Evolutionary conservation across 1,140 invertebrate species (phyloP).

Genomic region (Elymnias hypermnestra): DNA sequence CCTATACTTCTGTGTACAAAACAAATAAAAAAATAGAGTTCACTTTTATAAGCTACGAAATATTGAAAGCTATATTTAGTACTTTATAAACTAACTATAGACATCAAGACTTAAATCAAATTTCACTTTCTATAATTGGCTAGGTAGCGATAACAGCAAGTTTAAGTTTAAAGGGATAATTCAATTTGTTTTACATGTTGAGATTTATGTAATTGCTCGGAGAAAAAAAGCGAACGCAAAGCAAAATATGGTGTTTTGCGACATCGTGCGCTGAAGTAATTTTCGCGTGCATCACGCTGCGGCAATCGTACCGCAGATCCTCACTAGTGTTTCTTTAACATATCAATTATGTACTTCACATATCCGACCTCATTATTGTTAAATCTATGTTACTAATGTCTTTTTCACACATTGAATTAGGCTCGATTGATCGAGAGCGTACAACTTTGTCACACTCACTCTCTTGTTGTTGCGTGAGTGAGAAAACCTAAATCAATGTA

Average conservation of each 20-base stretch:
- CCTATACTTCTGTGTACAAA: too few relatives aligned
- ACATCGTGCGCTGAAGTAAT: conserved; percentile 31
- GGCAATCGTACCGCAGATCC: conserved; percentile 42
- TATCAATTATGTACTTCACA: conserved; percentile 3
- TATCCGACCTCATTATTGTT: conserved; percentile 3
- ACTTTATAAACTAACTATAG: too few relatives aligned
- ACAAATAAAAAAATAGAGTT: too few relatives aligned
- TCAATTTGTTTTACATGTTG: not conserved
- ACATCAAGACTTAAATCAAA: too few relatives aligned
- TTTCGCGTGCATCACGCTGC: conserved; percentile 43
- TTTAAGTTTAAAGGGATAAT: not conserved
- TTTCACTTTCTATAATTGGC: not conserved
- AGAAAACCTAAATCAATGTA: too few relatives aligned
- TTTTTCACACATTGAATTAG: too few relatives aligned
- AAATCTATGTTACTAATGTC: too few relatives aligned
- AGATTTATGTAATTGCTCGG: not conserved
- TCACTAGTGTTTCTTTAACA: conserved; percentile 15
- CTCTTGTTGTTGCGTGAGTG: too few relatives aligned
- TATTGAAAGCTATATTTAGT: too few relatives aligned
- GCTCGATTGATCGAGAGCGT: too few relatives aligned
- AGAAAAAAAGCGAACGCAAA: conserved; percentile 21
- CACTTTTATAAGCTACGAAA: too few relatives aligned
- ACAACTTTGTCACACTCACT: too few relatives aligned
- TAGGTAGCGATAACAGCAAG: conserved; percentile 3
- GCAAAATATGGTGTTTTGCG: conserved; percentile 36